Evolutionary conservation across 2,113 vertebrate species (phyloP).

Genomic region (Phaetusa simplex): DNA sequence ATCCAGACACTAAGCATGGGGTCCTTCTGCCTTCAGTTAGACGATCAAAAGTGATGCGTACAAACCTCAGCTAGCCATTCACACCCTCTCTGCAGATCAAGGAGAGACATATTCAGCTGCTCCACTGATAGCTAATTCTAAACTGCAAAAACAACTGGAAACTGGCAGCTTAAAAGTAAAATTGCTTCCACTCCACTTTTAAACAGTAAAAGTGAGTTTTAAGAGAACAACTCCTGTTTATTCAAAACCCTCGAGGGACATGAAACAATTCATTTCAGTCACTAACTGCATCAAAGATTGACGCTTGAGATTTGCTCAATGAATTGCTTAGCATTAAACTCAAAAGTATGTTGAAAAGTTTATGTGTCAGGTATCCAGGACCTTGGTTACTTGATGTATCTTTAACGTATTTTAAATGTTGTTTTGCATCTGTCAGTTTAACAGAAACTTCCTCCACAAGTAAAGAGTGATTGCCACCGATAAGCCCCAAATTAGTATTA

Average conservation of each 20-base stretch:
- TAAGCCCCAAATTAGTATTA: background rate
- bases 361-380: background rate
- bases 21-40: background rate
- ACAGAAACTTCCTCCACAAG: background rate
- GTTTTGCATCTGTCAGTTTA: background rate
- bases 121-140: background rate
- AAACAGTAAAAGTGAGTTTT: background rate
- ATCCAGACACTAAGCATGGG: background rate
- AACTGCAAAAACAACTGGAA: background rate
- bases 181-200: background rate
- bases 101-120: background rate
- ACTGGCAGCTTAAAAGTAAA: background rate
- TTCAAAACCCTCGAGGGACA: background rate
- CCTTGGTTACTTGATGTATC: background rate
- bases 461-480: background rate
- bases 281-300: background rate
- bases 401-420: background rate
- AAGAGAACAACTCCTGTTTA: background rate
- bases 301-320: background rate
- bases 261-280: background rate
- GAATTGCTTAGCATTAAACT: background rate
- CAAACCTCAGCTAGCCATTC: background rate
- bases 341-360: background rate
- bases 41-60: fast-evolving
- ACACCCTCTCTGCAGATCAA: background rate